phyloP scores from a whole-genome alignment of 2,888 invertebrate genomes.

The Litoditis marina region DNA sequence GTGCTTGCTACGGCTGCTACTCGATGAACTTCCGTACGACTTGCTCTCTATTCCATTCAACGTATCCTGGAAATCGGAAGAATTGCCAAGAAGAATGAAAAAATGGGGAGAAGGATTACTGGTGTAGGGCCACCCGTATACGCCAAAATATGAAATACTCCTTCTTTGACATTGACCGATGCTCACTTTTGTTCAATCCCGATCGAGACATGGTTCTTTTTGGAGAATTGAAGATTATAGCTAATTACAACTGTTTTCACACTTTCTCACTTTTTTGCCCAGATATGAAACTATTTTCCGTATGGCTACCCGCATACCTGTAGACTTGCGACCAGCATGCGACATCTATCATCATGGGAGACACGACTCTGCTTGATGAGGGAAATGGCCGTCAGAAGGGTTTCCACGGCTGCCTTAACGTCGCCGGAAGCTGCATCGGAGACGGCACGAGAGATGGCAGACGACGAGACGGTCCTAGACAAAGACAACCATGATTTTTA shows the following conservation, averaged over 20 bases:
- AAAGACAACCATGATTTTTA: too few species aligned
- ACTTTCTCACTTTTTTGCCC: neutral
- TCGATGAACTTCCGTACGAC: slow-evolving; percentile 71
- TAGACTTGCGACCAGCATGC: slow-evolving; percentile 82
- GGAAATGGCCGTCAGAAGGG: slow-evolving; percentile 94
- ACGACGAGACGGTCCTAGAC: slow-evolving; percentile 80
- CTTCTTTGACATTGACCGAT: too few species aligned
- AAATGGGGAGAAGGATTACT: too few species aligned
- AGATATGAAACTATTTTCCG: too few species aligned
- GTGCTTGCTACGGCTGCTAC: slow-evolving; percentile 2
- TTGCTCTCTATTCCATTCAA: slow-evolving; percentile 94
- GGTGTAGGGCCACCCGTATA: too few species aligned
- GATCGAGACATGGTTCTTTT: neutral
- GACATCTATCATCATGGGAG: slow-evolving; percentile 92
- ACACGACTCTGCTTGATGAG: slow-evolving; percentile 96
- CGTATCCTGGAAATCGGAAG: slow-evolving; percentile 75
- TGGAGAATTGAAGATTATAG: neutral
- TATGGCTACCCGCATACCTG: slow-evolving; percentile 6
- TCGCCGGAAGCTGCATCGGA: slow-evolving; percentile 68
- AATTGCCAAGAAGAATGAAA: slow-evolving; percentile 5
- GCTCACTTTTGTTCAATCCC: too few species aligned
- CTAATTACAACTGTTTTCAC: neutral
- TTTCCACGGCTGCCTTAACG: slow-evolving; percentile 96
- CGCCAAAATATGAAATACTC: too few species aligned
- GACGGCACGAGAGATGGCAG: slow-evolving; percentile 93